These are phyloP conservation scores for Fistularia tabacaria DNA, from an alignment of 2,797 vertebrate genomes.

Conservation along the genomic window DNA sequence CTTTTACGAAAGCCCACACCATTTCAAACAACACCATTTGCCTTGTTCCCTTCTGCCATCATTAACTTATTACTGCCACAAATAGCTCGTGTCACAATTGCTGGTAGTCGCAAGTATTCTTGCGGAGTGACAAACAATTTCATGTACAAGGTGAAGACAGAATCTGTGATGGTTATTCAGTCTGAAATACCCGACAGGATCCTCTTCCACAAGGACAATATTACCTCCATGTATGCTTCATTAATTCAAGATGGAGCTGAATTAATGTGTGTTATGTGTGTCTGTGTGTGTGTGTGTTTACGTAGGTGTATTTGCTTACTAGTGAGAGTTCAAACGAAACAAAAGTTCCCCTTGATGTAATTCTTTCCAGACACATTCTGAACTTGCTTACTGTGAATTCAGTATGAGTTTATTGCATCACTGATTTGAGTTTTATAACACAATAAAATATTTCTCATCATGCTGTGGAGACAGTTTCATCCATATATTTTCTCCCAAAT, in stretches of 20 bases:
- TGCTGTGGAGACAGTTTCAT: slow-evolving; percentile 38
- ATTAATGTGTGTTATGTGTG: too few relatives aligned
- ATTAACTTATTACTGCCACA: slow-evolving; percentile 13
- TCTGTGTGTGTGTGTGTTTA: too few relatives aligned
- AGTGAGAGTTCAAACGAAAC: slow-evolving; percentile 11
- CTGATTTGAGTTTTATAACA: slow-evolving; percentile 34
- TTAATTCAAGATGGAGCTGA: slow-evolving; percentile 19
- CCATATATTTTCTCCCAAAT: slow-evolving; percentile 37
- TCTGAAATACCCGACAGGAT: slow-evolving; percentile 29
- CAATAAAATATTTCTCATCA: slow-evolving; percentile 40
- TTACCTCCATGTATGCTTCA: slow-evolving; percentile 23
- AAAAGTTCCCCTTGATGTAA: too few relatives aligned
- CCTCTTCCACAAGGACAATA: slow-evolving; percentile 16
- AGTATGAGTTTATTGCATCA: too few relatives aligned
- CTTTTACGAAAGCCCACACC: neutral
- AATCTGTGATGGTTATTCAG: slow-evolving; percentile 25
- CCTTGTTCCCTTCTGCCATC: slow-evolving; percentile 16
- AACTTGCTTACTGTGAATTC: too few relatives aligned
- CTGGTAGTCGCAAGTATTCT: slow-evolving; percentile 25
- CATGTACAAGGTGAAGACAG: slow-evolving; percentile 11
- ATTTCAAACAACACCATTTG: neutral
- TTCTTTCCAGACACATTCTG: too few relatives aligned
- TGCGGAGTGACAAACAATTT: slow-evolving; percentile 13
- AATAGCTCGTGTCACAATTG: slow-evolving; percentile 4
- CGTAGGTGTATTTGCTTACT: neutral